phyloP scores from a whole-genome alignment of 2,888 invertebrate species.

The Dynastes grantii region DNA sequence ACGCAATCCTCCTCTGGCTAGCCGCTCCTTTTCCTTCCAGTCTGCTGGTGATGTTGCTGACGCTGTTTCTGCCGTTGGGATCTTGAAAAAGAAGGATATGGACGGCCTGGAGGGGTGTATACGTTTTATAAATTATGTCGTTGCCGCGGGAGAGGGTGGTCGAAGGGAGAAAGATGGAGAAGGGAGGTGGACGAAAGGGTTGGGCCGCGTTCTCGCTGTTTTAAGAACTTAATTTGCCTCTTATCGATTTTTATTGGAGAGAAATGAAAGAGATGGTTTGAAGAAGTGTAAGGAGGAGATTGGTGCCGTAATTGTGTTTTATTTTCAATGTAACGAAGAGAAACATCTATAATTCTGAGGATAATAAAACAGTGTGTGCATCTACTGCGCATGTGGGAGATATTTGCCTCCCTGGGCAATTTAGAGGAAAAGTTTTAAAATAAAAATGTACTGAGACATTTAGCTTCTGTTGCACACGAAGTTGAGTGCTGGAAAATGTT shows the following conservation, averaged over 20 bases:
- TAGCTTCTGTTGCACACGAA: too few species aligned
- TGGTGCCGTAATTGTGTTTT: too few species aligned
- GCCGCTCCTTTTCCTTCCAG: background rate
- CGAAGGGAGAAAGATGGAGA: conserved; percentile 23
- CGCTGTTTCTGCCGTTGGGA: background rate
- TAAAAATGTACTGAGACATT: too few species aligned
- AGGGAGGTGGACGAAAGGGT: conserved; percentile 33
- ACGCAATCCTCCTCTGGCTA: background rate
- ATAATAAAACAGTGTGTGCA: too few species aligned
- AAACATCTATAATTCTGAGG: too few species aligned
- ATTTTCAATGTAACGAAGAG: too few species aligned
- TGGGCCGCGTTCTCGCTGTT: conserved; percentile 56
- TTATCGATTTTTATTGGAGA: conserved; percentile 67
- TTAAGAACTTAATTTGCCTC: conserved; percentile 69
- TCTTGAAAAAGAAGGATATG: background rate
- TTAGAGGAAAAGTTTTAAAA: too few species aligned
- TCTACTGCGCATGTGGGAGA: too few species aligned
- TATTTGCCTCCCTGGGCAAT: too few species aligned
- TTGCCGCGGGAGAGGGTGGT: conserved; percentile 51
- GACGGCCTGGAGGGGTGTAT: conserved; percentile 65
- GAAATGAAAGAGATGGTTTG: background rate
- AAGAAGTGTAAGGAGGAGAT: too few species aligned
- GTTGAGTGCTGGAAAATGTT: too few species aligned
- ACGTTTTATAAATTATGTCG: conserved; percentile 65
- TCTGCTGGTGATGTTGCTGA: background rate